A percentile compares a stretch with the other conserved stretches of the same genome.
Evolutionary conservation across 2,113 vertebrate species (phyloP).

Genomic region (Panthera uncia): DNA sequence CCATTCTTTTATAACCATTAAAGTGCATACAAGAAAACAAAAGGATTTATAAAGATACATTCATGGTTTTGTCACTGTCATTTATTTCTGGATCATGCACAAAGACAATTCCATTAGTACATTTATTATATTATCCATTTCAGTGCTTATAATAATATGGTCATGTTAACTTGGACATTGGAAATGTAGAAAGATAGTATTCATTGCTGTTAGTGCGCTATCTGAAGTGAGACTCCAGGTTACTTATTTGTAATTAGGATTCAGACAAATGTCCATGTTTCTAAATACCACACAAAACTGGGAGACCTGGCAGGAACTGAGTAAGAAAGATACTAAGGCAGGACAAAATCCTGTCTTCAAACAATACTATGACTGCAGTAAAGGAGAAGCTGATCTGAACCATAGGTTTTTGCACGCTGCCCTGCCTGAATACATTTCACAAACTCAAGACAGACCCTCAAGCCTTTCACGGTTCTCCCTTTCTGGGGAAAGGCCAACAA

Average conservation of each 20-base stretch:
- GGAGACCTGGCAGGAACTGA: slow-evolving; percentile 59
- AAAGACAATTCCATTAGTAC: slow-evolving; percentile 77
- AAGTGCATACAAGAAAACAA: slow-evolving; percentile 65
- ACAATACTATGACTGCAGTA: slow-evolving; percentile 3
- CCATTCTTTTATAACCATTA: slow-evolving; percentile 62
- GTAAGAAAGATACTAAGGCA: slow-evolving; percentile 36
- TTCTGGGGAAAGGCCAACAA: not conserved
- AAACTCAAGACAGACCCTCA: not conserved
- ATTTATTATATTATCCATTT: slow-evolving; percentile 65
- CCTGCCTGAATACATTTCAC: slow-evolving; percentile 45
- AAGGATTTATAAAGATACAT: slow-evolving; percentile 61
- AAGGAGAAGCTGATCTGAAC: slow-evolving; percentile 40
- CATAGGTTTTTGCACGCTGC: slow-evolving; percentile 34
- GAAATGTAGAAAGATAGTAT: slow-evolving; percentile 59
- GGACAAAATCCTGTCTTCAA: slow-evolving; percentile 10
- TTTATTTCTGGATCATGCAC: slow-evolving; percentile 79
- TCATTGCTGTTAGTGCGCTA: not conserved
- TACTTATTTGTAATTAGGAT: slow-evolving; percentile 46
- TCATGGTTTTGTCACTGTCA: slow-evolving; percentile 76
- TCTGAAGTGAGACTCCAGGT: slow-evolving; percentile 43
- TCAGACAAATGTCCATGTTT: slow-evolving; percentile 37
- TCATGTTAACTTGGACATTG: slow-evolving; percentile 64
- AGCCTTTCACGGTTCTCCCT: slow-evolving; percentile 43
- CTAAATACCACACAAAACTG: slow-evolving; percentile 49
- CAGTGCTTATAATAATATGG: slow-evolving; percentile 69